phyloP scores from a whole-genome alignment of 2,113 vertebrate species.

The Menidia beryllina region DNA sequence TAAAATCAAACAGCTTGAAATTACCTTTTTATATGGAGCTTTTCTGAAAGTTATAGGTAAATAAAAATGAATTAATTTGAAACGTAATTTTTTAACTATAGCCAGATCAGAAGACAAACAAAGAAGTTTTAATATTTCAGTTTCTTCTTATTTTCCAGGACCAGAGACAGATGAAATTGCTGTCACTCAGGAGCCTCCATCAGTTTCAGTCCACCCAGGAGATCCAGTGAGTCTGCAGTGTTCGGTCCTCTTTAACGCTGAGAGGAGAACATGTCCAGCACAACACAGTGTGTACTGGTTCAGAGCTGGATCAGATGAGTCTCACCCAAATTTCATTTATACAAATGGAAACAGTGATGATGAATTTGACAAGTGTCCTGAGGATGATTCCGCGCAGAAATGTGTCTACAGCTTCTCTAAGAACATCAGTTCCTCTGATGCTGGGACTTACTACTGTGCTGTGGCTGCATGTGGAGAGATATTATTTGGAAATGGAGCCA shows the following conservation, averaged over 20 bases:
- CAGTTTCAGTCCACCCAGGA: slow-evolving; percentile 33
- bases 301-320: not conserved
- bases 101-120: no score
- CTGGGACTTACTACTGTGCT: slow-evolving; percentile 53
- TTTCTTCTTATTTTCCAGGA: not conserved
- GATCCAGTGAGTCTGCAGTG: slow-evolving; percentile 42
- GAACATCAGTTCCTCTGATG: not conserved
- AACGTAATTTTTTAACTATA: no score
- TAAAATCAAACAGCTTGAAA: not conserved
- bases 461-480: slow-evolving; percentile 47
- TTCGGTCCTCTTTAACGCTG: slow-evolving; percentile 17
- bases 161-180: not conserved
- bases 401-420: slow-evolving; percentile 26
- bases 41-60: slow-evolving; percentile 17
- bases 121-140: no score
- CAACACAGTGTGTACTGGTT: slow-evolving; percentile 19
- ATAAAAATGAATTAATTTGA: no score
- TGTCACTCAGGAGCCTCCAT: not conserved
- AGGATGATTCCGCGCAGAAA: not conserved
- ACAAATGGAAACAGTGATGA: fast-evolving
- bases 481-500: slow-evolving; percentile 43
- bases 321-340: slow-evolving; percentile 9
- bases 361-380: fast-evolving
- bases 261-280: slow-evolving; percentile 6
- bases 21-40: not conserved